phyloP scores from a whole-genome alignment of 2,888 invertebrate genomes.

The Aphrophora alni region DNA sequence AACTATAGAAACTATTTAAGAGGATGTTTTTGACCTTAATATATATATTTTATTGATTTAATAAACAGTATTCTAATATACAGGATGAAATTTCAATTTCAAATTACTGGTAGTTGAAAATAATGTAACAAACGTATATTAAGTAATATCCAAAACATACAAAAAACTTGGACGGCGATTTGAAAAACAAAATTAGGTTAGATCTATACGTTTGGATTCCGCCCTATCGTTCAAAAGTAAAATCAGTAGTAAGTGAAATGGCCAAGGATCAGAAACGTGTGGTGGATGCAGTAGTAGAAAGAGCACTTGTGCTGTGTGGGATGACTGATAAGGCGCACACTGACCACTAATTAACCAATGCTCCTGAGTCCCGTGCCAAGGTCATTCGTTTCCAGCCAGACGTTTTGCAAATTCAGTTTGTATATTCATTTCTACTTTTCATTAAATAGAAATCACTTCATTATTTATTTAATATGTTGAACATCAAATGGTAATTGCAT shows the following conservation, averaged over 20 bases:
- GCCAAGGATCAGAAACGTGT: background rate
- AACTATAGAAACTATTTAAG: no score
- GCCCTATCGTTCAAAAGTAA: background rate
- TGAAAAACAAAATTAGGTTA: no score
- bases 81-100: no score
- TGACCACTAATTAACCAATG: slow-evolving; percentile 6
- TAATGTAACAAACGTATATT: no score
- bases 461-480: no score
- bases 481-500: no score
- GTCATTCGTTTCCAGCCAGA: background rate
- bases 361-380: background rate
- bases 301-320: background rate
- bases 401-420: background rate
- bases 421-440: background rate
- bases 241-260: background rate
- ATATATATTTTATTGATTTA: no score
- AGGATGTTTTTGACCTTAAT: no score
- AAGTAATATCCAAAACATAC: no score
- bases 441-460: background rate
- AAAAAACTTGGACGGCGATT: no score
- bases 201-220: background rate
- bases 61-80: no score
- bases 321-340: slow-evolving; percentile 1
- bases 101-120: no score
- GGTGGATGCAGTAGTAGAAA: background rate